Conservation (phyloP, 2,113 vertebrate genomes). For the Bujurquina vittata region DNA sequence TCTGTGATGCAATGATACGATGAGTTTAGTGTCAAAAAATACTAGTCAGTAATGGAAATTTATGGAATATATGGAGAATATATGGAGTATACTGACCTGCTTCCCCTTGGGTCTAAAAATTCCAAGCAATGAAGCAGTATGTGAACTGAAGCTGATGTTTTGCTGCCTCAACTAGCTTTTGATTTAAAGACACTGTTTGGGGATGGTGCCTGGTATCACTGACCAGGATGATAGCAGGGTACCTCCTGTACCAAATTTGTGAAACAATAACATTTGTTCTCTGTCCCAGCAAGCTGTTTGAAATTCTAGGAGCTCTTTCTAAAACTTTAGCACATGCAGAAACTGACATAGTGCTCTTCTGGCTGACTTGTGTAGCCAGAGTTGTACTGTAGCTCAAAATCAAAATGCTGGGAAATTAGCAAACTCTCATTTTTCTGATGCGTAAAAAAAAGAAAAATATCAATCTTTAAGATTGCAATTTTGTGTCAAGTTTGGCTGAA, state of each 20-base stretch:
- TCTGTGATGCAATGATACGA: slow-evolving; percentile 40
- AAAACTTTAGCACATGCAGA: background rate
- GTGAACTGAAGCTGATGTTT: background rate
- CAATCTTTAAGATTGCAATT: background rate
- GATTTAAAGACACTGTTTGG: background rate
- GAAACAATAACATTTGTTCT: background rate
- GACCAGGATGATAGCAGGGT: background rate
- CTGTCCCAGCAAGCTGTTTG: background rate
- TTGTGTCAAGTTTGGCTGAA: background rate
- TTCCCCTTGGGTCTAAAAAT: background rate
- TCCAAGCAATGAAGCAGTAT: background rate
- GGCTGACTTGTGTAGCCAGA: background rate
- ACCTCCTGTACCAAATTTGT: background rate
- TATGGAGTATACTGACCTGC: slow-evolving; percentile 18
- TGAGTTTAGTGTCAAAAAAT: slow-evolving; percentile 15
- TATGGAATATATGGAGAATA: background rate
- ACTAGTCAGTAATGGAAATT: slow-evolving; percentile 20
- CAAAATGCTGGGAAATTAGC: background rate
- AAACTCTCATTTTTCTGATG: background rate
- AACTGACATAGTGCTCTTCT: background rate
- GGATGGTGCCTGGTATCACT: too few relatives aligned
- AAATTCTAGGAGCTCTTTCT: background rate
- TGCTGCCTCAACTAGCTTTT: background rate
- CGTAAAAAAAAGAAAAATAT: background rate
- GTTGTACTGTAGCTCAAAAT: background rate